Base-by-base conservation (phyloP, 2,888 invertebrate genomes). In the Drosophila bunnanda region DNA sequence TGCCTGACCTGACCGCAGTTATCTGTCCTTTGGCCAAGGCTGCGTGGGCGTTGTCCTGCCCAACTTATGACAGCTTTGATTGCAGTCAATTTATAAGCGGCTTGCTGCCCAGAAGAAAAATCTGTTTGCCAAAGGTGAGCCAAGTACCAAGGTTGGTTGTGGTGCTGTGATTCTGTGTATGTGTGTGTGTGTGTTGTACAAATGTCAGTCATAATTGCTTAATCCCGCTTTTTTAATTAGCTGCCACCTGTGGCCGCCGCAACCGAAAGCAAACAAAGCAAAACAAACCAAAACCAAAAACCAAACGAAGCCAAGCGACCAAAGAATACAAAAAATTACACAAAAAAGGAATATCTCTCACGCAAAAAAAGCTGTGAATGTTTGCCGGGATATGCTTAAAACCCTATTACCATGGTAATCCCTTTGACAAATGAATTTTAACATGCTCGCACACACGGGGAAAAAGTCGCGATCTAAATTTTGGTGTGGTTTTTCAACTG, bases 401-500 rank as follows among this genome's bases (percentile, higher is more conserved):
- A 75, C 89, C 88, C 84, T 86, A 86, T 86, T 86, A 86, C 89
- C 77, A 76, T 87, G 88, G 89, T 89, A 89, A 86, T 89, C 86
- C 88, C 76, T 86, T 89, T 86, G 89, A 86, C 86, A 86, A 86
- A 89, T 86, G 87, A 86, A 87, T 87, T 86, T 86, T 82, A 84
- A 77, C 82, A 81, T 84, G 75, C 65, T 41, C 76, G 50, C 68
- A 69, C 65, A 60, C 55, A 59, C 58, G 4, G n/a, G 7, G 56
- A 55, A 53, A 53, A 53, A 22, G 22, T 22, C 34, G 34, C 34
- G 32, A 36, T 53, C 53, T 53, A 22, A 36, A 53, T 53, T 53
- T 10, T 7, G 12, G n/a, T 6, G 6, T 15, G 20, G 3, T 34
- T 22, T 15, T 34, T 15, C 22, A 52, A 9, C 32, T 20, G 6